These are phyloP conservation scores for Caradrina clavipalpis DNA, from an alignment of 2,888 invertebrate genomes.

Conservation along the genomic window DNA sequence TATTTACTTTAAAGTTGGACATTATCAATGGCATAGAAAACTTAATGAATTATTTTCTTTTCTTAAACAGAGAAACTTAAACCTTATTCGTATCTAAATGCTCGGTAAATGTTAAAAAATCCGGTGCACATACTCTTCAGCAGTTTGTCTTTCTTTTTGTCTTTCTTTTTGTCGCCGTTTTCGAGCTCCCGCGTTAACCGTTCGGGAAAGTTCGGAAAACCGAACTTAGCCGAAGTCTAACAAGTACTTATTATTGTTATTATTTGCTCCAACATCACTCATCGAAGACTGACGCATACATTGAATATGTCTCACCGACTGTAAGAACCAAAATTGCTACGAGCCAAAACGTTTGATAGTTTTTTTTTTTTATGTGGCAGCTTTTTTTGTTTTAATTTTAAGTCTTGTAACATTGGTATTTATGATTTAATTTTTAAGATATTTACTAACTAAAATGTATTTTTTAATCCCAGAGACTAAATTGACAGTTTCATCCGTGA, in stretches of 20 bases:
- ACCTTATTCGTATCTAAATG: too few relatives aligned
- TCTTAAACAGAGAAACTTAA: too few relatives aligned
- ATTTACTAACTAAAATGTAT: too few relatives aligned
- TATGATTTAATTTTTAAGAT: constrained; percentile 27
- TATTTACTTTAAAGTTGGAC: background rate
- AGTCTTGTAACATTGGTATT: constrained; percentile 38
- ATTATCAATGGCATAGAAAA: background rate
- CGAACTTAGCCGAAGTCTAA: constrained; percentile 30
- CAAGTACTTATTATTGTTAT: constrained; percentile 35
- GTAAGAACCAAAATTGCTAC: constrained; percentile 76
- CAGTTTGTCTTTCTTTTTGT: too few relatives aligned
- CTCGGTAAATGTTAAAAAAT: too few relatives aligned
- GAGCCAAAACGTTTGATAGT: constrained; percentile 73
- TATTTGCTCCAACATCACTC: constrained; percentile 62
- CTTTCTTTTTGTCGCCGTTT: background rate
- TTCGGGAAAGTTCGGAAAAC: constrained; percentile 15
- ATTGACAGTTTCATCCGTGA: too few relatives aligned
- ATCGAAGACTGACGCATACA: constrained; percentile 63
- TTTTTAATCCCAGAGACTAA: too few relatives aligned
- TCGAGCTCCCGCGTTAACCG: background rate
- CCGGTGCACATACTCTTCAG: too few relatives aligned
- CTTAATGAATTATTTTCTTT: too few relatives aligned
- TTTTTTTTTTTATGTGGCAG: constrained; percentile 59
- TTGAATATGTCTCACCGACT: constrained; percentile 69
- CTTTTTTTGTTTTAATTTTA: constrained; percentile 42